Base-by-base conservation (phyloP, 1,140 invertebrate genomes). In the Nymphalis io region DNA sequence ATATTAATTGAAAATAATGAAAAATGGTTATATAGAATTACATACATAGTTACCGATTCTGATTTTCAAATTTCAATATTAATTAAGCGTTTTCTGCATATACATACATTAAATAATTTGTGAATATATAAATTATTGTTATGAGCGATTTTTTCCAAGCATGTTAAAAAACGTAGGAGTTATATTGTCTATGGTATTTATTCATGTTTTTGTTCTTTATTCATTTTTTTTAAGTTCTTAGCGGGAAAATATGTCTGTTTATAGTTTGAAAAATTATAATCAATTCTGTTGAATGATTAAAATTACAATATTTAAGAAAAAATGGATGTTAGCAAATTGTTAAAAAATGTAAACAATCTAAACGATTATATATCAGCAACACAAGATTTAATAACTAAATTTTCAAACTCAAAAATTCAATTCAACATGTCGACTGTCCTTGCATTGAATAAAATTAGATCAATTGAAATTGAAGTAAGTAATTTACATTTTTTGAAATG, bases 381-480 rank as follows among this genome's bases (percentile, higher is more conserved):
- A 5, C 70, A 83, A 60, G 68, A 85, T 60, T 44, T 78, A 13
- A 11, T 59, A 27, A 72, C 60, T 18, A 76, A 80, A 53, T 65
- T 60, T 62, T 63, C 69, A 61, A 74, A 76, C 48, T 66, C 64
- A 62, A 82, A 77, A 83, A 70, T 88, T 55, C 78, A 76, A 63
- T 78, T 89, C 16, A 88, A 87, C 57, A 85, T 86, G 79, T 77
- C 84, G 6, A 80, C 83, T 44, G 68, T 89, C 58, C 61, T 85
- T n/a, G 68, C 74, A 16, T 71, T 89, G 48, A 87, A 86, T 68
- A 86, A 84, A 70, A 70, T 84, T 60, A 69, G 76, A 61, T 77
- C 72, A 27, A 65, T 82, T n/a, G 87, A 89, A 83, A 80, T 89
- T 60, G 84, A 89, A 69, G 87, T 88, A 77, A 75, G 71, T 74